Conservation (phyloP, 2,888 invertebrate genomes). For the Pristionchus fissidentatus region DNA sequence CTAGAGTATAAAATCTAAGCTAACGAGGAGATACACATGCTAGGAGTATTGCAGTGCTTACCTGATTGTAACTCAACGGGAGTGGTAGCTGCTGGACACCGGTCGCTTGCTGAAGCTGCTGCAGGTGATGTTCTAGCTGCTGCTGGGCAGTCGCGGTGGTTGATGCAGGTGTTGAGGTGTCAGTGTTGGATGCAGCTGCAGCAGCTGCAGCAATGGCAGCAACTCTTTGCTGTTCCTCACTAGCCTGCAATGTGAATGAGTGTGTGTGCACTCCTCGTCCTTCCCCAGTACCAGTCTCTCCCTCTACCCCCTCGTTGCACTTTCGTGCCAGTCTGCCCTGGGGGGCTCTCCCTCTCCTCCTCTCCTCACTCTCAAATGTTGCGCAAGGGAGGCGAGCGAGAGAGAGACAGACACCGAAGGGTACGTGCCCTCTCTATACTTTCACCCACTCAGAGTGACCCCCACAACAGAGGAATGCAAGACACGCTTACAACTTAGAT, state of each 20-base stretch:
- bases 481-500: background rate
- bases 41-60: background rate
- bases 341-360: no score
- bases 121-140: background rate
- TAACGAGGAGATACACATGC: no score
- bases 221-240: background rate
- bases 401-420: constrained; percentile 42
- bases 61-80: constrained; percentile 53
- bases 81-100: constrained; percentile 30
- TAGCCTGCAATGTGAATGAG: background rate
- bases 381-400: constrained; percentile 33
- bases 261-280: constrained; percentile 6
- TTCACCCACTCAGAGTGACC: constrained; percentile 29
- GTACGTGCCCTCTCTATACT: constrained; percentile 41
- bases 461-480: background rate
- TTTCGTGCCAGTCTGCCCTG: constrained; percentile 45
- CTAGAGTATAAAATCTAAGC: background rate
- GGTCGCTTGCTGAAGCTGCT: background rate
- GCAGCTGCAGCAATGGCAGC: constrained; percentile 48
- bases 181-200: constrained; percentile 38
- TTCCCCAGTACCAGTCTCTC: constrained; percentile 32
- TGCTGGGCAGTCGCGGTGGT: background rate
- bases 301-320: constrained; percentile 36
- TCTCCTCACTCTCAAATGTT: no score
- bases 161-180: constrained; percentile 34